Evolutionary conservation across 1,140 invertebrate genomes (phyloP).

Genomic region (Trachymyrmex cornetzi): DNA sequence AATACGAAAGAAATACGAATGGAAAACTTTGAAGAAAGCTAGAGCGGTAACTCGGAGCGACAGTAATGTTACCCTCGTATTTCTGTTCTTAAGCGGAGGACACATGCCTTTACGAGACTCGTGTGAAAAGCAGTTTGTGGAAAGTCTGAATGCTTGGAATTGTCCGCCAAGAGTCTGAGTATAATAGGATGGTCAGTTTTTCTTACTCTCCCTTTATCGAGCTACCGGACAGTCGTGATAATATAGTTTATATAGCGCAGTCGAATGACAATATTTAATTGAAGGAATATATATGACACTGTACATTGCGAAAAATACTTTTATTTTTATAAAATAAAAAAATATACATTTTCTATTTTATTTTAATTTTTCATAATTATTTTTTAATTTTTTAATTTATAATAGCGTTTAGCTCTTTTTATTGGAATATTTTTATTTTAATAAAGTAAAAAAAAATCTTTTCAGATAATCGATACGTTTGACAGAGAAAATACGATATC

Average conservation of each 20-base stretch:
- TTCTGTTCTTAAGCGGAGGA: conserved; percentile 23
- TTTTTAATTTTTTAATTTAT: no score
- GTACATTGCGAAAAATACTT: no score
- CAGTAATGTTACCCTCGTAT: conserved; percentile 9
- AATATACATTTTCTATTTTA: no score
- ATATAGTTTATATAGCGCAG: neutral
- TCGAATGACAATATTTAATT: conserved; percentile 20
- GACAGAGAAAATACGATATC: neutral
- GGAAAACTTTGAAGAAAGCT: conserved; percentile 14
- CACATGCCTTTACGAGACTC: conserved; percentile 26
- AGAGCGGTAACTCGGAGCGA: conserved; percentile 2
- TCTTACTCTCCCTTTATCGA: neutral
- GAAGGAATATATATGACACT: neutral
- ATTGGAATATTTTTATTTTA: neutral
- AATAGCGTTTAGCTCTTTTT: no score
- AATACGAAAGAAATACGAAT: conserved; percentile 34
- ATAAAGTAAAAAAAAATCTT: neutral
- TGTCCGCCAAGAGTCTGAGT: conserved; percentile 15
- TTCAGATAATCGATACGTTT: neutral
- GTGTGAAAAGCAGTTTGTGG: conserved; percentile 34
- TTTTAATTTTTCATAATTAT: no score
- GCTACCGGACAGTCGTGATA: neutral
- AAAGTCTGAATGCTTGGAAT: neutral
- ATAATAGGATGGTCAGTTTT: conserved; percentile 3
- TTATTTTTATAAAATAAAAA: no score